Evolutionary conservation across 1,140 invertebrate genomes (phyloP), one percentile per base, ranked within the genome.

Genomic region (Sycophila sp.): DNA sequence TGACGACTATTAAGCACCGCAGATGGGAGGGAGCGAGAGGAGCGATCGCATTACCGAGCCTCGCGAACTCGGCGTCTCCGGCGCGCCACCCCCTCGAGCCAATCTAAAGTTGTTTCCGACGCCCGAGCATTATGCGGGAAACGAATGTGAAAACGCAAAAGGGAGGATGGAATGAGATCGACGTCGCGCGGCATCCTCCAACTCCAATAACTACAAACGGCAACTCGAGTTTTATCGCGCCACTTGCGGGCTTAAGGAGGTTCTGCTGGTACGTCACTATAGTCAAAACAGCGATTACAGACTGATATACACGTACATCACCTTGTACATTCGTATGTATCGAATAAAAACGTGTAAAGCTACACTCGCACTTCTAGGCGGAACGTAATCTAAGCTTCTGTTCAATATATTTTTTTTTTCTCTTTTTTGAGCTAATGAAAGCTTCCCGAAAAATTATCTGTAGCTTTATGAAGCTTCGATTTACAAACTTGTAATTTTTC

Each of bases 121-220:
- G 24, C 11, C 2, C 49, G 49, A 26, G 49, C 8, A n/a, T 10
- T 7, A 47, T 1, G n/a, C 1, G 49, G 49, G 5, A 53, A 30
- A 53, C 26, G 49, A 30, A 30, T 15, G 13, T 15, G 6, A 5
- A 51, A 3, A 10, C 24, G 22, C 22, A 47, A 17, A n/a, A 22
- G 4, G 17, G 4, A 47, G n/a, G 24, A 6, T 11, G 26, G 28
- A 53, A 53, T n/a, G 49, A 53, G 49, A 53, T 53, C 42, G 42
- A 22, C 19, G 49, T n/a, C n/a, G n/a, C n/a, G n/a, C n/a, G n/a
- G n/a, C n/a, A 24, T 30, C 49, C 0, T 7, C 13, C 7, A 53
- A 53, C 49, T 53, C 11, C 26, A 53, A 53, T 53, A 53, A 51
- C 28, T 26, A 53, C 49, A 53, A 53, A 53, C 49, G 7, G 26